Evolutionary conservation across 2,888 invertebrate species (phyloP).

Genomic region (Lycaena phlaeas): DNA sequence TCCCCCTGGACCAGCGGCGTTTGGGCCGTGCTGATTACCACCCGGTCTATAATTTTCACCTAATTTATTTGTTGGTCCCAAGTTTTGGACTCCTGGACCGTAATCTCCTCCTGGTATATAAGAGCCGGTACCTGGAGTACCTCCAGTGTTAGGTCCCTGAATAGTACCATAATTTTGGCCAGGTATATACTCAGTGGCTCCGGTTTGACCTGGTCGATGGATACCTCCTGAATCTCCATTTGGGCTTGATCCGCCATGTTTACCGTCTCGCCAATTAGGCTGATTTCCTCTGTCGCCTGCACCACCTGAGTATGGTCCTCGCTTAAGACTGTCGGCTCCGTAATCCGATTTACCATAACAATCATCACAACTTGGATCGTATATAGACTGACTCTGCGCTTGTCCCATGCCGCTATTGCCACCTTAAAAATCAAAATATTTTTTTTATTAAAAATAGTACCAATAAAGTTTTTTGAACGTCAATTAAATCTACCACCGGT

Average conservation of each 20-base stretch:
- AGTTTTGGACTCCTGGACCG: constrained; percentile 11
- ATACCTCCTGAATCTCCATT: too few species aligned
- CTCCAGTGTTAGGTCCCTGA: constrained; percentile 7
- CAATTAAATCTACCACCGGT: too few species aligned
- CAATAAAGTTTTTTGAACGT: too few species aligned
- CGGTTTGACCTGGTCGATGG: constrained; percentile 11
- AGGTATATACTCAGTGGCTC: background rate
- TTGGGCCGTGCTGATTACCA: background rate
- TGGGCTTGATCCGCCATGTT: constrained; percentile 10
- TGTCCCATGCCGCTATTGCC: constrained; percentile 90
- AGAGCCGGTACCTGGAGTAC: background rate
- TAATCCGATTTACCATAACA: constrained; percentile 57
- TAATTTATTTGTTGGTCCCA: constrained; percentile 7
- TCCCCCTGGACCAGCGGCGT: background rate
- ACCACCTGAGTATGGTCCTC: constrained; percentile 19
- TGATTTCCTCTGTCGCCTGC: constrained; percentile 11
- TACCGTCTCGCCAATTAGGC: constrained; percentile 14
- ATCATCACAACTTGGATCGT: constrained; percentile 78
- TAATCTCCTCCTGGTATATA: background rate
- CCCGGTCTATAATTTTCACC: constrained; percentile 12
- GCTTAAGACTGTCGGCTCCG: constrained; percentile 36
- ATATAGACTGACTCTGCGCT: constrained; percentile 88
- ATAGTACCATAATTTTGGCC: background rate
- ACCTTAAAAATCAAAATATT: constrained; percentile 63
- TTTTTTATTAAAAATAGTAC: too few species aligned